A percentile compares a stretch with the other conserved stretches of the same genome.
Conservation (phyloP, 92 coral and sea anemone genomes). For the Phenganax marumi region DNA sequence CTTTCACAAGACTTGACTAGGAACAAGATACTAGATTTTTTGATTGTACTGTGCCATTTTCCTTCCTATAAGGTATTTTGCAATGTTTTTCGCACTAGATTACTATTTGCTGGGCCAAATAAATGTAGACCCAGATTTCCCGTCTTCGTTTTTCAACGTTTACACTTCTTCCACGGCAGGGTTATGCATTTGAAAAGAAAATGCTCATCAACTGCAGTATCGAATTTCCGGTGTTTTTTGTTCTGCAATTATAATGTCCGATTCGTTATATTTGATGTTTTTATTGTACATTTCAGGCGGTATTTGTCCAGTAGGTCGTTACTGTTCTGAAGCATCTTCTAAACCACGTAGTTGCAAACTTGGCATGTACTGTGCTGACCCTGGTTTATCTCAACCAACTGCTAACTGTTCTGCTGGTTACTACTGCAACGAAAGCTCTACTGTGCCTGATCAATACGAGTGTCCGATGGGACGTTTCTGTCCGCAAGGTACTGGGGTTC, state of each 20-base stretch:
- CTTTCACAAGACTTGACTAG: too few species aligned
- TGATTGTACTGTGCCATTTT: too few species aligned
- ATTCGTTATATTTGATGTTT: neutral
- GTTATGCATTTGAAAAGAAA: too few species aligned
- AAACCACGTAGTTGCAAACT: constrained; percentile 74
- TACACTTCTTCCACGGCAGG: too few species aligned
- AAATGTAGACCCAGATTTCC: too few species aligned
- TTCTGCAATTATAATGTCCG: neutral
- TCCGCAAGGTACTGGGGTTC: constrained; percentile 81
- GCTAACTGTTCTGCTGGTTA: constrained; percentile 76
- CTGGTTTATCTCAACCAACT: constrained; percentile 64
- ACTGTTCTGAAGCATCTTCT: constrained; percentile 76
- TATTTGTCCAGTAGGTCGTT: constrained; percentile 90
- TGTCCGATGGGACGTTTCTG: constrained; percentile 93
- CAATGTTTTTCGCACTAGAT: too few species aligned
- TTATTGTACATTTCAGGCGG: constrained; percentile 63
- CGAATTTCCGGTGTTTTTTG: neutral
- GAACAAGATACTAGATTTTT: too few species aligned
- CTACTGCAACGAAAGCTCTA: constrained; percentile 89
- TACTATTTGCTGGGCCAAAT: too few species aligned
- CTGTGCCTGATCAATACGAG: constrained; percentile 78
- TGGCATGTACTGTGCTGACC: constrained; percentile 79
- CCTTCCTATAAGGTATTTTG: too few species aligned
- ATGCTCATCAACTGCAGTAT: too few species aligned
- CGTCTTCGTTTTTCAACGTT: too few species aligned